Evolutionary conservation across 2,888 invertebrate genomes (phyloP).

Genomic region (Yponomeuta sedellus): DNA sequence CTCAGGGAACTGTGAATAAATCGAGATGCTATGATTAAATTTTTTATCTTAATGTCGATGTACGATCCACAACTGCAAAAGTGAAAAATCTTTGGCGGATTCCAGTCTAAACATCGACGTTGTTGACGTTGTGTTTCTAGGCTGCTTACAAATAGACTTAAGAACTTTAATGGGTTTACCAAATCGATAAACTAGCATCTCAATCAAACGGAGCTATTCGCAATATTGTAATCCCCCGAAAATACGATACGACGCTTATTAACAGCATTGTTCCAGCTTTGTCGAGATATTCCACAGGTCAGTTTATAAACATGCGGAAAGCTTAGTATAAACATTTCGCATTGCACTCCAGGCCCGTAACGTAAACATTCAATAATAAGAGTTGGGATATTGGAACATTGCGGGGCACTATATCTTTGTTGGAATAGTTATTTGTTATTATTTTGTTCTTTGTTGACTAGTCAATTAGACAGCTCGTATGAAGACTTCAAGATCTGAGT

Average conservation of each 20-base stretch:
- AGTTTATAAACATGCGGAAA: constrained; percentile 56
- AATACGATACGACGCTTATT: not conserved
- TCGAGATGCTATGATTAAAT: too few relatives aligned
- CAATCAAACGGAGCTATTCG: not conserved
- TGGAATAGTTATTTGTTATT: not conserved
- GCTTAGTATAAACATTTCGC: constrained; percentile 54
- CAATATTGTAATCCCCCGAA: not conserved
- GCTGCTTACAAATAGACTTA: not conserved
- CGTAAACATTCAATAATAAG: constrained; percentile 54
- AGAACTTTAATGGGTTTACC: too few relatives aligned
- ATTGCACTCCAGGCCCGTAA: constrained; percentile 39
- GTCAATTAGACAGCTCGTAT: not conserved
- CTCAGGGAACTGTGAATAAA: too few relatives aligned
- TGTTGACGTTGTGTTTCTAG: too few relatives aligned
- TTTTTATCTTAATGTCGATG: too few relatives aligned
- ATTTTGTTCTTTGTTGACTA: not conserved
- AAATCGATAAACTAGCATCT: not conserved
- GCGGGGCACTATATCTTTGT: not conserved
- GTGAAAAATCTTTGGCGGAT: too few relatives aligned
- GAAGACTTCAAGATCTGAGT: not conserved
- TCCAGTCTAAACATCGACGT: too few relatives aligned
- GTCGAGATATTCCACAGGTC: constrained; percentile 33
- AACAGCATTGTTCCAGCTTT: constrained; percentile 6
- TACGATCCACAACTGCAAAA: too few relatives aligned
- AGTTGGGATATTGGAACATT: constrained; percentile 21